Base-by-base conservation (phyloP, 2,797 vertebrate genomes). In the Buceros bicornis region DNA sequence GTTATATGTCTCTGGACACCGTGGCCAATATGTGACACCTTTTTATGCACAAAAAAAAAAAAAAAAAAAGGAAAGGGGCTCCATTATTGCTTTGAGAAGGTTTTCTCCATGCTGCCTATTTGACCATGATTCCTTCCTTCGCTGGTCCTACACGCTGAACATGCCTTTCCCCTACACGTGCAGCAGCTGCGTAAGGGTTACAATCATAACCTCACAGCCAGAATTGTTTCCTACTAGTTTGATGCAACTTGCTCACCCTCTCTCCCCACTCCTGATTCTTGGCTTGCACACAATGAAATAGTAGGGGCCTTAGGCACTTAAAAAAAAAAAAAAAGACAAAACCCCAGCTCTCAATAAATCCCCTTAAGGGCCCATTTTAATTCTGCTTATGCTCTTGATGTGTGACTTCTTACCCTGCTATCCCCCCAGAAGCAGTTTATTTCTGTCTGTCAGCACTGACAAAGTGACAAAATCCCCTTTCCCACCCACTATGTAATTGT, bases 391-490 rank as follows among this genome's bases (percentile, higher is more conserved):
- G 92, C 83, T 83, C 92, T 95, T 97, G 94, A 95, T 97, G 93
- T 95, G 94, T 92, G 85, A 90, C 81, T 95, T 95, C 92, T 96
- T 95, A 87, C 81, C 78, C 92, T 92, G 92, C 92, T 94, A 65
- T 94, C 71, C 90, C 88, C 94, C 93, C 90, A 43, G 93, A 97
- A 97, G 95, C 96, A 95, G 93, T 95, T 97, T 95, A 95, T 96
- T 97, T 94, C 93, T 95, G 95, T 95, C 96, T 97, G 94, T 88
- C 96, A 97, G 97, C 71, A 26, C 78, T 96, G 93, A 81, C 93
- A 94, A 95, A 95, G 94, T 97, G 95, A 97, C 97, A 97, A 96
- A 97, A 96, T 95, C 94, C 93, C 87, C 78, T 96, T 97, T 95
- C 91, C 95, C 95, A 93, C 96, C 94, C 94, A 97, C 96, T 81